These are phyloP conservation scores for Conops quadrifasciatus DNA, from an alignment of 2,888 invertebrate genomes.

Conservation along the genomic window DNA sequence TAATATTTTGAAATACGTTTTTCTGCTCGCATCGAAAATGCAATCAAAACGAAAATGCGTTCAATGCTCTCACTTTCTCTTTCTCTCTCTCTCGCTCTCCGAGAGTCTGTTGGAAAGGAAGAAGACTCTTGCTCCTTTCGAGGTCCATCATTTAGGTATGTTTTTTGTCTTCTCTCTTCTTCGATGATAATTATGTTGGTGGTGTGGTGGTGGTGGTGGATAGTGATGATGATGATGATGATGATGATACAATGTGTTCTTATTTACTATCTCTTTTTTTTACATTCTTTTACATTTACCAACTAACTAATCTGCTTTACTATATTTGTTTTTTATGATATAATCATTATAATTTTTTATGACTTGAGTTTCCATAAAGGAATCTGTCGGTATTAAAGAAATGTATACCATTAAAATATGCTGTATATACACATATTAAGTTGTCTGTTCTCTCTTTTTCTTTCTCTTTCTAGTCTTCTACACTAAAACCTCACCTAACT, in stretches of 20 bases:
- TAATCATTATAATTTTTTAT: not conserved
- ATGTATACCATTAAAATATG: no score
- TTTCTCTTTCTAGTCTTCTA: no score
- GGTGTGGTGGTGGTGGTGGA: conserved; percentile 4
- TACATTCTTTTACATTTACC: not conserved
- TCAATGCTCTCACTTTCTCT: conserved; percentile 26
- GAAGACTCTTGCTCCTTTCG: not conserved
- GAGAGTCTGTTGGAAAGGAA: not conserved
- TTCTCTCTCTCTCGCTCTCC: not conserved
- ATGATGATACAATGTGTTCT: not conserved
- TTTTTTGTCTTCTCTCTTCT: not conserved
- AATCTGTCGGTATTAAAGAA: no score
- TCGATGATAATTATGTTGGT: not conserved
- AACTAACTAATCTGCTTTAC: conserved; percentile 1
- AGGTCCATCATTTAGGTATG: not conserved
- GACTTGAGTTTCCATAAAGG: no score
- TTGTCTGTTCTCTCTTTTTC: no score
- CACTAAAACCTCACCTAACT: no score
- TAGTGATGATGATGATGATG: not conserved
- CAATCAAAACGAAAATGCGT: conserved; percentile 47
- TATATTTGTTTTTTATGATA: not conserved
- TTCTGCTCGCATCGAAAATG: conserved; percentile 13
- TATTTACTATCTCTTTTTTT: not conserved
- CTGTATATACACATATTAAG: no score
- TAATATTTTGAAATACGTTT: conserved; percentile 29